Percentiles rank a stretch among this genome's conserved stretches.
Evolutionary conservation across 2,113 vertebrate species (phyloP).

Genomic region (Apus apus): DNA sequence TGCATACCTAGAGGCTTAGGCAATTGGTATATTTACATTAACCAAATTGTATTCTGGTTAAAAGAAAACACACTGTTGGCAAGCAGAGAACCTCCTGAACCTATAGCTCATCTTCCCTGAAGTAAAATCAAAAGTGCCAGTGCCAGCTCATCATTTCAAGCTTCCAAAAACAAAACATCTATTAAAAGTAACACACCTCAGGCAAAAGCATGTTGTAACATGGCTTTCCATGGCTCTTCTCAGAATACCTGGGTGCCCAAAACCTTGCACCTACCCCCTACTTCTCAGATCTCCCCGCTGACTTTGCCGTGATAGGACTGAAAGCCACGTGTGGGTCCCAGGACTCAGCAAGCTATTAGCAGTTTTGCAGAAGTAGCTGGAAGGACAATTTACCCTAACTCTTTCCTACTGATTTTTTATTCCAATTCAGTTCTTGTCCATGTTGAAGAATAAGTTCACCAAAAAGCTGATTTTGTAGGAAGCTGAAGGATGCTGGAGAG

Average conservation of each 20-base stretch:
- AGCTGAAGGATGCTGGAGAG: neutral
- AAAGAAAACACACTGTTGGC: constrained; percentile 2
- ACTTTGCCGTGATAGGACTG: neutral
- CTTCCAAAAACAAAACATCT: constrained; percentile 34
- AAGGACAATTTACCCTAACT: neutral
- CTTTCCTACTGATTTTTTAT: neutral
- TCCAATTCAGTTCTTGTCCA: neutral
- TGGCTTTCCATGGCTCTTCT: neutral
- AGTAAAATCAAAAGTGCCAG: constrained; percentile 11
- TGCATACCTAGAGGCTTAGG: constrained; percentile 4
- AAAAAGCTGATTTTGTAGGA: neutral
- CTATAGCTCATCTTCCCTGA: neutral
- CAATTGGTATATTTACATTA: constrained; percentile 1
- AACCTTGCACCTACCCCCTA: neutral
- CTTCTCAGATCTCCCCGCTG: neutral
- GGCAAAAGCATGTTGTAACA: constrained; percentile 14
- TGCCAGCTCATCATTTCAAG: neutral
- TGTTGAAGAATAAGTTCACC: neutral
- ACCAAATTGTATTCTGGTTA: neutral
- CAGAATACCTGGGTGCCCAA: neutral
- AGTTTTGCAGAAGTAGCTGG: neutral
- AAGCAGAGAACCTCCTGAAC: constrained; percentile 17
- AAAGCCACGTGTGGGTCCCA: fast-evolving
- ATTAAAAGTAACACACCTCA: constrained; percentile 39
- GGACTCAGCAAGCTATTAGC: neutral